Percentiles rank a stretch among this genome's conserved stretches.
These are phyloP conservation scores for Archegozetes longisetosus DNA, from an alignment of 1,140 invertebrate species.

Conservation along the genomic window DNA sequence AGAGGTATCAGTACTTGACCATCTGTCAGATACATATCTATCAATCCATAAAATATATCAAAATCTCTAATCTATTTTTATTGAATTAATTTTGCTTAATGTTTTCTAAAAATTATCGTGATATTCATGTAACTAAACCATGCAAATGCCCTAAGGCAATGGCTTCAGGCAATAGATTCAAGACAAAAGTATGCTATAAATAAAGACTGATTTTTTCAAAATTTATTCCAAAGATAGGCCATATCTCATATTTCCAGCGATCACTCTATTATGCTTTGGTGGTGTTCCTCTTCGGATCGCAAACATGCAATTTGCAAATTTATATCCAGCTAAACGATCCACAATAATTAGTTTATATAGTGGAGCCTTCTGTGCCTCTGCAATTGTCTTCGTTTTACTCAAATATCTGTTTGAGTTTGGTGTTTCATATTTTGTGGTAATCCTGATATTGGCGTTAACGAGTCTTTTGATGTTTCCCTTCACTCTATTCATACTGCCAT, in stretches of 20 bases:
- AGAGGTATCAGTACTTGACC: too few relatives aligned
- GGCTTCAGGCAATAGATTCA: too few relatives aligned
- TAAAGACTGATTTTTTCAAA: too few relatives aligned
- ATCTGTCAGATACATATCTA: too few relatives aligned
- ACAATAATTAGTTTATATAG: slow-evolving; percentile 22
- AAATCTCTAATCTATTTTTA: too few relatives aligned
- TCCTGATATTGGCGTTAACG: slow-evolving; percentile 16
- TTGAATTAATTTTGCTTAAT: too few relatives aligned
- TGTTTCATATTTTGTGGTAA: slow-evolving; percentile 17
- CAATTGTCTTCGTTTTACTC: slow-evolving; percentile 21
- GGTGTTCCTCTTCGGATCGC: slow-evolving; percentile 22
- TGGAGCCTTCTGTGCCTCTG: slow-evolving; percentile 22
- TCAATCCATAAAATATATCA: too few relatives aligned
- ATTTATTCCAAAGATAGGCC: slow-evolving; percentile 12
- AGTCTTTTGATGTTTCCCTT: slow-evolving; percentile 20
- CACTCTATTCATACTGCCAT: slow-evolving; percentile 21
- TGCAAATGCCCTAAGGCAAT: too few relatives aligned
- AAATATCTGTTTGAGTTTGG: slow-evolving; percentile 21
- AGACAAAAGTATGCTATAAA: too few relatives aligned
- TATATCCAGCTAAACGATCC: slow-evolving; percentile 20
- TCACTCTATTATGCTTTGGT: slow-evolving; percentile 20
- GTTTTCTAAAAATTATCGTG: too few relatives aligned
- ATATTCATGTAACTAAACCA: too few relatives aligned
- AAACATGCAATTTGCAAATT: slow-evolving; percentile 23
- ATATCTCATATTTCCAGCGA: slow-evolving; percentile 19